Percentiles rank a stretch among this genome's conserved stretches.
Conservation (phyloP, 2,113 vertebrate genomes). For the Anthoscopus minutus region DNA sequence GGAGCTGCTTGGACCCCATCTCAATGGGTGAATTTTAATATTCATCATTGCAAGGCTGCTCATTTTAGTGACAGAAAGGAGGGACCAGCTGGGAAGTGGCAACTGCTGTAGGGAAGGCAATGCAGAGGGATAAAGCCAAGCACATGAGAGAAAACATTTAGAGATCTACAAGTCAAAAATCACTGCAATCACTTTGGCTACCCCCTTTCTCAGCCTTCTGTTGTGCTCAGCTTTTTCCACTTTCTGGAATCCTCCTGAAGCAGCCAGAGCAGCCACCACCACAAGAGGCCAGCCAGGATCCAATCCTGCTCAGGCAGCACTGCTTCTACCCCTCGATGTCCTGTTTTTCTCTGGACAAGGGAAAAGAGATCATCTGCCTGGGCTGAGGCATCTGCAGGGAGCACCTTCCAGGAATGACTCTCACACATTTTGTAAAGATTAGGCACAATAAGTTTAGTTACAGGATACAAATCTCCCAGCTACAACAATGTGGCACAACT, state of each 20-base stretch:
- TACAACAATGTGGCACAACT: accelerated
- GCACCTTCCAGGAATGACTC: not conserved
- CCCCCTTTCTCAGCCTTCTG: not conserved
- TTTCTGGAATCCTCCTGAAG: not conserved
- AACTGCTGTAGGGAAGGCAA: not conserved
- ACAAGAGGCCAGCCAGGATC: not conserved
- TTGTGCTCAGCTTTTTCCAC: not conserved
- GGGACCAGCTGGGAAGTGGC: not conserved
- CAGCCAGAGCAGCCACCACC: not conserved
- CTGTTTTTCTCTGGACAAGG: not conserved
- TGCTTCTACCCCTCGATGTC: not conserved
- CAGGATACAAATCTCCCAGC: not conserved
- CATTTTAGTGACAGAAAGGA: not conserved
- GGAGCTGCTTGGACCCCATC: not conserved
- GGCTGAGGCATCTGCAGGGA: not conserved
- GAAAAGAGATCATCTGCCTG: accelerated
- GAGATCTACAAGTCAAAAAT: not conserved
- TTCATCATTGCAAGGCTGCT: not conserved
- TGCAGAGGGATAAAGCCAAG: not conserved
- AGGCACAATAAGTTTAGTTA: not conserved
- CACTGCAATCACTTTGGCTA: not conserved
- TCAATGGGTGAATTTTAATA: not conserved
- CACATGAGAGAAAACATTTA: not conserved
- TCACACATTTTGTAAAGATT: not conserved
- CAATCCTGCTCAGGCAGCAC: not conserved